These are phyloP conservation scores for Rhingia rostrata DNA, from an alignment of 2,888 invertebrate genomes.

Conservation along the genomic window DNA sequence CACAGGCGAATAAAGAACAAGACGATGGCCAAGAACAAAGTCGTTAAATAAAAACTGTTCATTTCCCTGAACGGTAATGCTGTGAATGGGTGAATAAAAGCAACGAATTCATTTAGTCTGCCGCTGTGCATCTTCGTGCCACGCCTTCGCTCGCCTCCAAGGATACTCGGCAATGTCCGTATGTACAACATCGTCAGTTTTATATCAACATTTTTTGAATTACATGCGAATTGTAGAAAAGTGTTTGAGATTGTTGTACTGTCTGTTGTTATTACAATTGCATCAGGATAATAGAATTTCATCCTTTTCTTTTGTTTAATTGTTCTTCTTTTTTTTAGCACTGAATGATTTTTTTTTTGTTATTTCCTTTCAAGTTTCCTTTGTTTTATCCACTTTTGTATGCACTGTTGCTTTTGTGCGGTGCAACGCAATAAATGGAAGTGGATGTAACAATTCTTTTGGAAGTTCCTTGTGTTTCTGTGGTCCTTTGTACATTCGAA, in stretches of 20 bases:
- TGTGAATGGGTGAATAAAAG: slow-evolving; percentile 50
- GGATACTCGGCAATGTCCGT: slow-evolving; percentile 5
- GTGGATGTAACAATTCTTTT: slow-evolving; percentile 41
- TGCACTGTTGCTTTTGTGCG: slow-evolving; percentile 13
- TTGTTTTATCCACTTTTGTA: slow-evolving; percentile 27
- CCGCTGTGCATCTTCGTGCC: slow-evolving; percentile 26
- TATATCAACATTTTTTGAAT: slow-evolving; percentile 41
- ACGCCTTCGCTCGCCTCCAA: slow-evolving; percentile 7
- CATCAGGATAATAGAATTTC: slow-evolving; percentile 70
- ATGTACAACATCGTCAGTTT: background rate
- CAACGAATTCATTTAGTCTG: slow-evolving; percentile 69
- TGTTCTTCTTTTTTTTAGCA: slow-evolving; percentile 12
- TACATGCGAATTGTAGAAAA: slow-evolving; percentile 69
- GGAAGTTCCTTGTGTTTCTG: background rate
- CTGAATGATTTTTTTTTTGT: background rate
- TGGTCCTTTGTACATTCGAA: slow-evolving; percentile 29
- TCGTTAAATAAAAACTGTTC: slow-evolving; percentile 65
- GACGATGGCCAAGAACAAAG: slow-evolving; percentile 19
- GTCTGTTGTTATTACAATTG: slow-evolving; percentile 72
- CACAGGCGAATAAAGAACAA: slow-evolving; percentile 28
- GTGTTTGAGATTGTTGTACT: slow-evolving; percentile 70
- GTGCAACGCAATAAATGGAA: slow-evolving; percentile 20
- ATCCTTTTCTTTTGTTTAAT: slow-evolving; percentile 57
- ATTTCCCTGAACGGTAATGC: slow-evolving; percentile 66
- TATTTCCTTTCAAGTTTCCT: slow-evolving; percentile 14